Percentiles rank a stretch among this genome's conserved stretches.
phyloP scores from a whole-genome alignment of 2,888 invertebrate genomes.

The Itoplectis maculator region DNA sequence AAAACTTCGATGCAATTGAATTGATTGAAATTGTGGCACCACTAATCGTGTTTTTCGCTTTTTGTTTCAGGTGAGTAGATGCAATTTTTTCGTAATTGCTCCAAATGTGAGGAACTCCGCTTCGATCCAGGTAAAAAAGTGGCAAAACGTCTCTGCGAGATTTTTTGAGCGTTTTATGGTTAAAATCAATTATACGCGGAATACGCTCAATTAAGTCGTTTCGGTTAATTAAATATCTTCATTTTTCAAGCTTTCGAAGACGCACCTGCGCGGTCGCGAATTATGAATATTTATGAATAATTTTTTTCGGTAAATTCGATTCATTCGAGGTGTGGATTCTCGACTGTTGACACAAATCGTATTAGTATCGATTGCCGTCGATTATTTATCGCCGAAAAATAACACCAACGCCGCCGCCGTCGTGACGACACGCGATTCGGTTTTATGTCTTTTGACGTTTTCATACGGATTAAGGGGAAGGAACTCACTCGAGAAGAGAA shows the following conservation, averaged over 20 bases:
- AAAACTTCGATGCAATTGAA: no score
- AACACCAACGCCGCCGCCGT: neutral
- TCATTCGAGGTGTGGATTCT: neutral
- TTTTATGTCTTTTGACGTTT: slow-evolving; percentile 12
- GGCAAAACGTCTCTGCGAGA: neutral
- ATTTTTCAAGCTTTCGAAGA: neutral
- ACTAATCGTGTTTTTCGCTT: neutral
- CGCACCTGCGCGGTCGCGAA: neutral
- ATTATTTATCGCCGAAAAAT: neutral
- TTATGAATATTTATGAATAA: neutral
- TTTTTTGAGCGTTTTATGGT: neutral
- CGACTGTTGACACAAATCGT: neutral
- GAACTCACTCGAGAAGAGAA: slow-evolving; percentile 18
- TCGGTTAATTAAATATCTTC: slow-evolving; percentile 1
- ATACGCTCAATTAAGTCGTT: neutral
- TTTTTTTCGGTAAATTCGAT: slow-evolving; percentile 1
- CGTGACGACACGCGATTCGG: neutral
- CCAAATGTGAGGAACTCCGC: no score
- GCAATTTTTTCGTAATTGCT: neutral
- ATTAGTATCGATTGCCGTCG: neutral
- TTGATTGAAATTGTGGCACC: no score
- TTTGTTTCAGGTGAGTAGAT: slow-evolving; percentile 30
- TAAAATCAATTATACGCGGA: neutral
- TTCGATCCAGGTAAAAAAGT: neutral
- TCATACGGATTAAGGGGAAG: neutral